Evolutionary conservation across 2,888 invertebrate species (phyloP), one percentile per base, ranked within the genome.

Genomic region (Cryptops parisi): DNA sequence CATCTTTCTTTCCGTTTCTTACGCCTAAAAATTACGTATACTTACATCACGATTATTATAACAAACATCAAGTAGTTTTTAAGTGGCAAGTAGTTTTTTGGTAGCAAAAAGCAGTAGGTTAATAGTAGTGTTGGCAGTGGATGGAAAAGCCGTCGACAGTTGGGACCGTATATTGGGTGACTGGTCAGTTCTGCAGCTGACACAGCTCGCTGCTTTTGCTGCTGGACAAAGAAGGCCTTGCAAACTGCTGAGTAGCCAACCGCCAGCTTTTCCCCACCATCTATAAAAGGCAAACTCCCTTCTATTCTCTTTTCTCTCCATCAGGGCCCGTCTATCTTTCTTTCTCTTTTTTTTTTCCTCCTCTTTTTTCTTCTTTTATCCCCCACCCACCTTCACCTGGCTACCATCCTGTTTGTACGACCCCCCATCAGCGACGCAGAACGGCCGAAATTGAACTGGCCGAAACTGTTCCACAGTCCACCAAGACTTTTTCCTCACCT

Each of bases 171-270:
- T 33, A 33, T 33, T 33, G 33, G 15, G 33, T 33, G 48, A 48
- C 26, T 33, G 48, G 48, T 48, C 48, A 48, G 48, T 48, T 48
- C 48, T 48, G 48, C 48, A 33, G 26, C 48, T 23, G 48, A 33
- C 48, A 48, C 48, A 48, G 48, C n/a, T 48, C 33, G 38, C 33
- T 48, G 48, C 48, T 12, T n/a, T 48, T 15, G 33, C 48, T 38
- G 38, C 48, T 38, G 48, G 48, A 48, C 48, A 48, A 48, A 48
- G 48, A 38, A 48, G n/a, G n/a, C n/a, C n/a, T n/a, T 33, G 9
- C 48, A 47, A 45, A 48, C 48, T 48, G 48, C 48, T 48, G 48
- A 48, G 48, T 48, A 48, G 48, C 48, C 48, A 48, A 33, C 48
- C 48, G n/a, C n/a, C n/a, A 6, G 15, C 33, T 33, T 33, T 15